phyloP scores from a whole-genome alignment of 2,888 invertebrate genomes.

The Drosophila sordidula region DNA sequence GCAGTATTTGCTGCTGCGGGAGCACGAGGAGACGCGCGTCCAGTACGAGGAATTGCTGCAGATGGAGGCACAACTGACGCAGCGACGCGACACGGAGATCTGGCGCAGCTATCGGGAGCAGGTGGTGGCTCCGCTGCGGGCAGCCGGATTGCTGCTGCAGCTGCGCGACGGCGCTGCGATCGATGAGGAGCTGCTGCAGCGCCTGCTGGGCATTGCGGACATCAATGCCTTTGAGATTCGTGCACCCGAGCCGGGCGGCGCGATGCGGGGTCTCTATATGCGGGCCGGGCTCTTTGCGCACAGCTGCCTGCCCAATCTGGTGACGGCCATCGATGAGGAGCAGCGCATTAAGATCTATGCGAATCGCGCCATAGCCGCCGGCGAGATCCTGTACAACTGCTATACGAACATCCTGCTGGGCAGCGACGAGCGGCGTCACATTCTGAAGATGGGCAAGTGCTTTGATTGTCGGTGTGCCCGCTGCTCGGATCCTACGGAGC shows the following conservation, averaged over 20 bases:
- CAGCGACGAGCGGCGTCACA: slow-evolving; percentile 88
- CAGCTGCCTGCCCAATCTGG: slow-evolving; percentile 90
- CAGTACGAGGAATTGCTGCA: slow-evolving; percentile 86
- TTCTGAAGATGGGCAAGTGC: slow-evolving; percentile 90
- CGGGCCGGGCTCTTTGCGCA: slow-evolving; percentile 90
- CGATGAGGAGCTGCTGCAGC: slow-evolving; percentile 87
- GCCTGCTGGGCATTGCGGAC: slow-evolving; percentile 90
- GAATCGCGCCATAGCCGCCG: slow-evolving; percentile 87
- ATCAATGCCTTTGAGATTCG: slow-evolving; percentile 92
- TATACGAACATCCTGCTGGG: slow-evolving; percentile 91
- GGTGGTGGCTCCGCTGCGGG: slow-evolving; percentile 82
- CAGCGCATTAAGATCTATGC: slow-evolving; percentile 89
- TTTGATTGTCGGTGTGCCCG: slow-evolving; percentile 90
- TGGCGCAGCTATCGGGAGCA: slow-evolving; percentile 87
- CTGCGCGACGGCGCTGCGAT: slow-evolving; percentile 79
- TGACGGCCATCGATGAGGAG: slow-evolving; percentile 89
- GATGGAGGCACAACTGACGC: slow-evolving; percentile 87
- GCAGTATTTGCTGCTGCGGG: slow-evolving; percentile 86
- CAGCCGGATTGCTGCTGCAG: slow-evolving; percentile 58
- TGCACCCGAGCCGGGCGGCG: slow-evolving; percentile 84
- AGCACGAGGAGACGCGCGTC: slow-evolving; percentile 79
- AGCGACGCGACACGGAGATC: slow-evolving; percentile 86
- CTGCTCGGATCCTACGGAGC: slow-evolving; percentile 90
- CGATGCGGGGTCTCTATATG: slow-evolving; percentile 89
- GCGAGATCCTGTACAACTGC: slow-evolving; percentile 88